Conservation (phyloP, 1,140 invertebrate genomes). For the Mycetomoellerius zeteki region DNA sequence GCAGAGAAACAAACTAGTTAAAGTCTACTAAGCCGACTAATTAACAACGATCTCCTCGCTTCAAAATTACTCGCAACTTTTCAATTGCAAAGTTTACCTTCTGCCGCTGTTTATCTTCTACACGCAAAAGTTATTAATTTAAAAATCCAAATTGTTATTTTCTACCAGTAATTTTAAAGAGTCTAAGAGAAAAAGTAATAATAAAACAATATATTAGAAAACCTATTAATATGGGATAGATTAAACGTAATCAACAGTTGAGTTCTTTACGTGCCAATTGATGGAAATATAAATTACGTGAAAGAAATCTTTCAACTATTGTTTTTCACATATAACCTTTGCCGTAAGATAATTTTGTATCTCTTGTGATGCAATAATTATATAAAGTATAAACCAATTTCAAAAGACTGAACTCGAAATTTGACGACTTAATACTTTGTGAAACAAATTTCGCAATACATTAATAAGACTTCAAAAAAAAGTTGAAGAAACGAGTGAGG, state of each 20-base stretch:
- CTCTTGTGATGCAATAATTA: background rate
- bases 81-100: background rate
- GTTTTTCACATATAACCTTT: background rate
- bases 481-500: too few species aligned
- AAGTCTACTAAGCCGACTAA: background rate
- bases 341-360: background rate
- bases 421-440: background rate
- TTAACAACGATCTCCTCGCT: slow-evolving; percentile 2
- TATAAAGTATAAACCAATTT: slow-evolving; percentile 8
- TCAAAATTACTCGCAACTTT: background rate
- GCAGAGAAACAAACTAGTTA: background rate
- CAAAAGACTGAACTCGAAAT: background rate
- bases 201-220: background rate
- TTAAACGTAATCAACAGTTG: background rate
- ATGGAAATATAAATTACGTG: slow-evolving; percentile 37
- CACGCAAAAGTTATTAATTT: background rate
- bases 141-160: background rate
- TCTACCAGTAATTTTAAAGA: background rate
- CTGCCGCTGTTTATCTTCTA: background rate
- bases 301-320: slow-evolving; percentile 34
- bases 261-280: slow-evolving; percentile 57
- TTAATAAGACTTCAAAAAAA: background rate
- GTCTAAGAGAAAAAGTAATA: background rate
- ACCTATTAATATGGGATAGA: background rate
- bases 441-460: background rate